Evolutionary conservation across 2,888 invertebrate species (phyloP).

Genomic region (Agelastica alni): DNA sequence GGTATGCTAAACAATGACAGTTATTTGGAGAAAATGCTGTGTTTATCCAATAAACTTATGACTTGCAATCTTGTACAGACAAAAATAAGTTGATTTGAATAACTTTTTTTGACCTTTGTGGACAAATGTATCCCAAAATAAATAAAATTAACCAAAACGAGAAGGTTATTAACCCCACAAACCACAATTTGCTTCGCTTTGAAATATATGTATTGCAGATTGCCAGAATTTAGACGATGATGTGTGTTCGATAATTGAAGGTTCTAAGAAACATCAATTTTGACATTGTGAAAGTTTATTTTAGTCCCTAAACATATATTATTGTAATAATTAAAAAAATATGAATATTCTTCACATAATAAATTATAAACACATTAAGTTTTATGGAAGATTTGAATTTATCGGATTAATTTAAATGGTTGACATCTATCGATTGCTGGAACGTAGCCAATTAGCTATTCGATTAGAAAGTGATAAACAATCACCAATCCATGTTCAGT

Average conservation of each 20-base stretch:
- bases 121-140: slow-evolving; percentile 5
- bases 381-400: too few relatives aligned
- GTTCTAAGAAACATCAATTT: not conserved
- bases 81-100: slow-evolving; percentile 1
- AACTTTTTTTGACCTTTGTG: not conserved
- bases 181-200: not conserved
- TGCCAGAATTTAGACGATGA: too few relatives aligned
- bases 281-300: not conserved
- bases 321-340: not conserved
- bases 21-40: slow-evolving; percentile 11
- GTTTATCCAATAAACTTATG: slow-evolving; percentile 10
- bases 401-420: too few relatives aligned
- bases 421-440: too few relatives aligned
- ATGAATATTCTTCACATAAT: not conserved
- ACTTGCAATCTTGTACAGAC: slow-evolving; percentile 9
- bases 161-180: slow-evolving; percentile 18
- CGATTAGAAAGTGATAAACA: too few relatives aligned
- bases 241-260: too few relatives aligned
- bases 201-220: too few relatives aligned
- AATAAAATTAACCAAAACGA: slow-evolving; percentile 14
- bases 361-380: too few relatives aligned
- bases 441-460: too few relatives aligned
- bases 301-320: not conserved
- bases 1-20: slow-evolving; percentile 16
- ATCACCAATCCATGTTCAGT: too few relatives aligned